Percentiles rank a stretch among this genome's conserved stretches.
Conservation (phyloP, 2,888 invertebrate genomes). For the Lissonota sp. region DNA sequence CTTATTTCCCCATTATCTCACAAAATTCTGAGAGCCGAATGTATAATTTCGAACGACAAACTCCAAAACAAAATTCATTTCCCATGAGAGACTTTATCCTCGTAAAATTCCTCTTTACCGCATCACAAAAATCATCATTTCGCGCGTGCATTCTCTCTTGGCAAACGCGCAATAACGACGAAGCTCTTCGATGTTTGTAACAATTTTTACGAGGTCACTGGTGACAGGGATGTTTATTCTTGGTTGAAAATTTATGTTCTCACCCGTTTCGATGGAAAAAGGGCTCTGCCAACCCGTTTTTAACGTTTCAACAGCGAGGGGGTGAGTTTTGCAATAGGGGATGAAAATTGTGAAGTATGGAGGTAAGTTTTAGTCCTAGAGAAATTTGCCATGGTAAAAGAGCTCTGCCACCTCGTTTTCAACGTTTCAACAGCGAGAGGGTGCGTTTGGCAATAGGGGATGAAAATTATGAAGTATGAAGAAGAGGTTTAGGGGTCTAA, state of each 20-base stretch:
- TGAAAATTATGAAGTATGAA: too few species aligned
- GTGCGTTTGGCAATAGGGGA: not conserved
- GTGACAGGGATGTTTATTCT: conserved; percentile 7
- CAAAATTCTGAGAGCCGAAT: too few species aligned
- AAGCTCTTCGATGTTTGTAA: too few species aligned
- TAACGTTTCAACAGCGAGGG: not conserved
- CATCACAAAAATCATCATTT: too few species aligned
- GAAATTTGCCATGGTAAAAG: conserved; percentile 1
- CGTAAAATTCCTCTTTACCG: conserved; percentile 6
- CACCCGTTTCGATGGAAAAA: conserved; percentile 10
- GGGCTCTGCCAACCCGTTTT: not conserved
- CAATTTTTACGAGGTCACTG: conserved; percentile 76
- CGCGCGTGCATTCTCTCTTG: not conserved
- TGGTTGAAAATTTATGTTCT: conserved; percentile 44
- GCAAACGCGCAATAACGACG: conserved; percentile 25
- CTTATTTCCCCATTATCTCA: not conserved
- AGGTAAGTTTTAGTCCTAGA: too few species aligned
- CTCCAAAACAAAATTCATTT: too few species aligned
- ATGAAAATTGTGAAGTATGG: too few species aligned
- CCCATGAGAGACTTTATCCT: too few species aligned
- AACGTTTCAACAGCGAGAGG: not conserved
- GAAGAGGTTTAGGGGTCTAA: too few species aligned
- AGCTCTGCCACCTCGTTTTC: not conserved
- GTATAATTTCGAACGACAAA: too few species aligned
- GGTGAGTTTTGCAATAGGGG: not conserved